phyloP scores from a whole-genome alignment of 1,140 invertebrate species.

The Lepidurus apus region DNA sequence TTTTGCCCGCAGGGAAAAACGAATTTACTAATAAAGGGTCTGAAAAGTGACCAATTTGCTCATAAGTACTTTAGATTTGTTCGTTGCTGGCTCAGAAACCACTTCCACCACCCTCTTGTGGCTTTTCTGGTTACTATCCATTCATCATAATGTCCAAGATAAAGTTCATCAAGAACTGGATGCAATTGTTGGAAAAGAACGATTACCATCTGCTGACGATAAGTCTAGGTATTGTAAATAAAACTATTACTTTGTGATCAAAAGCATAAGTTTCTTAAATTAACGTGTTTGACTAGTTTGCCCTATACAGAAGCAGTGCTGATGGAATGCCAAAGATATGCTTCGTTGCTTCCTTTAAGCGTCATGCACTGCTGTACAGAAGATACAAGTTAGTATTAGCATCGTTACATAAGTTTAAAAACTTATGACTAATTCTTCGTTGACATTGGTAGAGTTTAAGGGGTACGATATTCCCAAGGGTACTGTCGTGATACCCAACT shows the following conservation, averaged over 20 bases:
- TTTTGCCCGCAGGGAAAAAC: not conserved
- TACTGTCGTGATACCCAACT: conserved; percentile 42
- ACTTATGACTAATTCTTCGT: not conserved
- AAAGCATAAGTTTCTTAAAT: not conserved
- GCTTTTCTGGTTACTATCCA: conserved; percentile 60
- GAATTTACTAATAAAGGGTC: not conserved
- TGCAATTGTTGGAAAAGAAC: conserved; percentile 45
- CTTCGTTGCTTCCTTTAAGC: conserved; percentile 34
- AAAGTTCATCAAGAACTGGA: conserved; percentile 61
- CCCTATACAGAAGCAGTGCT: conserved; percentile 37
- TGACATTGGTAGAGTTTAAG: conserved; percentile 33
- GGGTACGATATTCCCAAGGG: conserved; percentile 37
- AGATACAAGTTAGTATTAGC: conserved; percentile 20
- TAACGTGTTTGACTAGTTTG: conserved; percentile 23
- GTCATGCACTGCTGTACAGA: not conserved
- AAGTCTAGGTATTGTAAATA: conserved; percentile 28
- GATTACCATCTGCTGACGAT: conserved; percentile 28
- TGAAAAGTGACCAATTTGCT: conserved; percentile 36
- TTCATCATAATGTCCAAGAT: conserved; percentile 59
- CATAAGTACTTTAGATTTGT: conserved; percentile 37
- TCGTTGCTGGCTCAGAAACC: conserved; percentile 50
- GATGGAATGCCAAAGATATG: conserved; percentile 35
- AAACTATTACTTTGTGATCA: not conserved
- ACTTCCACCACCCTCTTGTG: conserved; percentile 67
- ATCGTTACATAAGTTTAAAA: not conserved